These are phyloP conservation scores for Hyperoodon ampullatus DNA, from an alignment of 2,113 vertebrate species.

Conservation along the genomic window DNA sequence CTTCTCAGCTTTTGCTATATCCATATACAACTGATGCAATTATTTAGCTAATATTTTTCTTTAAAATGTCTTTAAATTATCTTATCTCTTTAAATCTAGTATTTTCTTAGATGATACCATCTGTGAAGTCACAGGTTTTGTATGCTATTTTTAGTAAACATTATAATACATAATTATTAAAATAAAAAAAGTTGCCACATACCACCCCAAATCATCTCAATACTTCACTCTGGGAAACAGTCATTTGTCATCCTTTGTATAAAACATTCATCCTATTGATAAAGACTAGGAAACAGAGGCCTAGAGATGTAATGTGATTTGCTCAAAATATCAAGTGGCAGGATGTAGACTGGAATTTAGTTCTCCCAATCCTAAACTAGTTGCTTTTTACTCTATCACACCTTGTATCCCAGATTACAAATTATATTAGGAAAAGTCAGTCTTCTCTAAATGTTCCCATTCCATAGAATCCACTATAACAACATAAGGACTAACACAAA, in stretches of 20 bases:
- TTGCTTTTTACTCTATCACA: not conserved
- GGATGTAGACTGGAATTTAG: not conserved
- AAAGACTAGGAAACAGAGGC: not conserved
- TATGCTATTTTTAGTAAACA: not conserved
- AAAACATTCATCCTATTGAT: not conserved
- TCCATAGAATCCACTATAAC: not conserved
- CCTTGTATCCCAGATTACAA: not conserved
- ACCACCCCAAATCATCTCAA: not conserved
- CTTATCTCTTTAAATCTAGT: not conserved
- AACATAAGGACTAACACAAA: conserved; percentile 10
- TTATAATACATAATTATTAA: conserved; percentile 11
- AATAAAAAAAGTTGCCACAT: not conserved
- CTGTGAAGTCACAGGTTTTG: conserved; percentile 23
- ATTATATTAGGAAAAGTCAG: conserved; percentile 6
- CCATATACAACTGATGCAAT: not conserved
- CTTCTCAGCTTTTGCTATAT: not conserved
- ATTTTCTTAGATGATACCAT: conserved; percentile 34
- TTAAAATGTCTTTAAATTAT: conserved; percentile 9
- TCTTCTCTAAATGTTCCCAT: not conserved
- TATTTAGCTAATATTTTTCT: conserved; percentile 48
- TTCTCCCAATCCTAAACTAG: not conserved
- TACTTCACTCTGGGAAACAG: not conserved
- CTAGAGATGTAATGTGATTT: not conserved
- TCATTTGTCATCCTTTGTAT: not conserved
- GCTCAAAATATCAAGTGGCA: not conserved